Evolutionary conservation across 2,888 invertebrate species (phyloP).

Genomic region (Ellobium chinense): DNA sequence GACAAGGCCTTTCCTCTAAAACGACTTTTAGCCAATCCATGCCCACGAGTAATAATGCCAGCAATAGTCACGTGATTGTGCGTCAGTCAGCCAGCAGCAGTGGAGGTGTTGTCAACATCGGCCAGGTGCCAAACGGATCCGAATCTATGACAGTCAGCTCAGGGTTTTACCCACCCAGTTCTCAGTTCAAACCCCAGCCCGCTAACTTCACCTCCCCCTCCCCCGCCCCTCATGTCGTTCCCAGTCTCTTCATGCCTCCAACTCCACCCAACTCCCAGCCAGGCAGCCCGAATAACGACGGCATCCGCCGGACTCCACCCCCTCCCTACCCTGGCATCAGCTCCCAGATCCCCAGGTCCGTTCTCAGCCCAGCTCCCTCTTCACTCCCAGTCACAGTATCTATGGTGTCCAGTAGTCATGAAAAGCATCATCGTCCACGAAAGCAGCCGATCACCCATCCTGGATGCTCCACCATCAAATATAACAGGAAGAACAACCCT

Average conservation of each 20-base stretch:
- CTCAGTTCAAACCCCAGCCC: constrained; percentile 31
- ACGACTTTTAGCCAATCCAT: constrained; percentile 27
- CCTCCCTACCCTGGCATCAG: constrained; percentile 71
- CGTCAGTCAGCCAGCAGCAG: constrained; percentile 14
- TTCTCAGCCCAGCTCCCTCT: constrained; percentile 45
- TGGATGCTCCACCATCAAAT: constrained; percentile 82
- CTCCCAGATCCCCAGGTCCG: constrained; percentile 36
- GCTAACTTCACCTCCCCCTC: constrained; percentile 12
- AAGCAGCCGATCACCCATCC: constrained; percentile 75
- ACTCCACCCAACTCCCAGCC: constrained; percentile 75
- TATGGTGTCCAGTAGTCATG: constrained; percentile 11
- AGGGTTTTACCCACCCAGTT: constrained; percentile 9
- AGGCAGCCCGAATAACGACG: constrained; percentile 68
- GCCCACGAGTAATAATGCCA: neutral
- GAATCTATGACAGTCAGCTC: neutral
- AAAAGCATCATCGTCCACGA: constrained; percentile 45
- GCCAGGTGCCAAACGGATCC: neutral
- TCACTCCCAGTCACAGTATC: constrained; percentile 45
- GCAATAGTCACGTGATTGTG: constrained; percentile 26
- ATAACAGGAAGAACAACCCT: constrained; percentile 97
- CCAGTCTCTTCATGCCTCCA: constrained; percentile 60
- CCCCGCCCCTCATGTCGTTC: constrained; percentile 57
- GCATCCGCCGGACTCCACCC: constrained; percentile 66
- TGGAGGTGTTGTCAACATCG: constrained; percentile 10
- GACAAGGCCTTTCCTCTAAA: constrained; percentile 12